phyloP scores from a whole-genome alignment of 2,113 vertebrate genomes.

The Platichthys stellatus region DNA sequence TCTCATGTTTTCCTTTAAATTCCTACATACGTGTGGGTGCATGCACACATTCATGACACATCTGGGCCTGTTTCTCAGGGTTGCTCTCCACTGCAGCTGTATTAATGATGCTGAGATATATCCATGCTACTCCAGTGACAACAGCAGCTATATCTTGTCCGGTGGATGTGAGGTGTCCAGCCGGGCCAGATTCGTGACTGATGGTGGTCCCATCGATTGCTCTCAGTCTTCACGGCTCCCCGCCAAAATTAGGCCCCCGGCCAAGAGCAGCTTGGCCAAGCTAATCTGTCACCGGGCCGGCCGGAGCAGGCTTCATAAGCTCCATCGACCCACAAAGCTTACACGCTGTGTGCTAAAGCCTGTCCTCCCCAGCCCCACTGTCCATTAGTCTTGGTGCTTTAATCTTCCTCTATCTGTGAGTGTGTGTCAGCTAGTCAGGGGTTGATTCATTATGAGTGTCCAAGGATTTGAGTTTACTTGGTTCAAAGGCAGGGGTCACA shows the following conservation, averaged over 20 bases:
- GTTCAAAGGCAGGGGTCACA: constrained; percentile 41
- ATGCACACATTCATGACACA: constrained; percentile 17
- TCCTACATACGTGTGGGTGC: neutral
- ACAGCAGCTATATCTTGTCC: constrained; percentile 46
- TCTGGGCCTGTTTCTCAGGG: constrained; percentile 28
- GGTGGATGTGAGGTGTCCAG: constrained; percentile 62
- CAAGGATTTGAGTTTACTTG: constrained; percentile 64
- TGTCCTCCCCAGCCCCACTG: constrained; percentile 72
- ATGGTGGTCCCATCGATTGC: constrained; percentile 79
- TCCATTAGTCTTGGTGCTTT: constrained; percentile 79
- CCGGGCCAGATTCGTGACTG: constrained; percentile 73
- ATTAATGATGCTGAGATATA: constrained; percentile 63
- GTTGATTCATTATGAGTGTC: constrained; percentile 74
- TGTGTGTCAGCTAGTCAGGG: constrained; percentile 56
- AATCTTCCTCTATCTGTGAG: constrained; percentile 77
- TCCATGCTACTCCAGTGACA: constrained; percentile 55
- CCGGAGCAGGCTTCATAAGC: constrained; percentile 74
- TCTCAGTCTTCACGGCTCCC: constrained; percentile 70
- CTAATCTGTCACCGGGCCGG: constrained; percentile 78
- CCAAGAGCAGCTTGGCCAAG: constrained; percentile 74
- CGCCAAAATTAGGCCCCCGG: constrained; percentile 74
- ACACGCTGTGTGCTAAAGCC: constrained; percentile 71
- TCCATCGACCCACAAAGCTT: constrained; percentile 75
- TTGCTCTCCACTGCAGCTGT: constrained; percentile 32
- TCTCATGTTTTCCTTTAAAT: constrained; percentile 11